A percentile compares a stretch with the other conserved stretches of the same genome.
Evolutionary conservation across 53 echinoderm and acorn worm genomes (phyloP).

Genomic region (Paelopatides confundens): DNA sequence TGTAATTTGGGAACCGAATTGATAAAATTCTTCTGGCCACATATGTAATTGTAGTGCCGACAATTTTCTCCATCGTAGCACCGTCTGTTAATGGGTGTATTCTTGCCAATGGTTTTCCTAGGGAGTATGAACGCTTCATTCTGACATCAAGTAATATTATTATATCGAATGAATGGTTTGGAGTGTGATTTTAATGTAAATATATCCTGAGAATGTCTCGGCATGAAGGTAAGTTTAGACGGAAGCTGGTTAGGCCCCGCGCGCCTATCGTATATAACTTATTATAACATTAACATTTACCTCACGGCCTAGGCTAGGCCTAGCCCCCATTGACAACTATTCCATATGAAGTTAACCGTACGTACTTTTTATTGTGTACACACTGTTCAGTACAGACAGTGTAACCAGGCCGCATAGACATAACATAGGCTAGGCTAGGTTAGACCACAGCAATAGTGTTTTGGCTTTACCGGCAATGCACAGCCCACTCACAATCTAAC

Average conservation of each 20-base stretch:
- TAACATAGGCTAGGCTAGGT: too few relatives aligned
- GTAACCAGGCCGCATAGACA: too few relatives aligned
- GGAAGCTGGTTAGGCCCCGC: constrained; percentile 37
- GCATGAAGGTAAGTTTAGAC: constrained; percentile 93
- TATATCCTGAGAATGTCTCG: constrained; percentile 92
- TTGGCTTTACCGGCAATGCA: too few relatives aligned
- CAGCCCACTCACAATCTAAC: too few relatives aligned
- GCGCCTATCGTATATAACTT: constrained; percentile 24
- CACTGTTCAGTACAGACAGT: too few relatives aligned
- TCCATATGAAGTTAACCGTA: too few relatives aligned
- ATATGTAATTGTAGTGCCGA: constrained; percentile 21
- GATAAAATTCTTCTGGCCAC: neutral
- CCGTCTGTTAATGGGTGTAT: constrained; percentile 33
- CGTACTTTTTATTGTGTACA: too few relatives aligned
- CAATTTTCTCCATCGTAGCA: neutral
- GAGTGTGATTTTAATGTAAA: constrained; percentile 25
- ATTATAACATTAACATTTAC: neutral
- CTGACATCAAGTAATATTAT: neutral
- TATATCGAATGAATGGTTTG: constrained; percentile 40
- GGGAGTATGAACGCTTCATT: neutral
- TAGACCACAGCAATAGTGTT: too few relatives aligned
- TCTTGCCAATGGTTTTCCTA: neutral
- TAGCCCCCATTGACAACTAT: too few relatives aligned
- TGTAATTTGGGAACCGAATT: too few relatives aligned
- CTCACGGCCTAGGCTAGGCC: too few relatives aligned